phyloP scores from a whole-genome alignment of 2,888 invertebrate species.

The Blastobasis adustella region DNA sequence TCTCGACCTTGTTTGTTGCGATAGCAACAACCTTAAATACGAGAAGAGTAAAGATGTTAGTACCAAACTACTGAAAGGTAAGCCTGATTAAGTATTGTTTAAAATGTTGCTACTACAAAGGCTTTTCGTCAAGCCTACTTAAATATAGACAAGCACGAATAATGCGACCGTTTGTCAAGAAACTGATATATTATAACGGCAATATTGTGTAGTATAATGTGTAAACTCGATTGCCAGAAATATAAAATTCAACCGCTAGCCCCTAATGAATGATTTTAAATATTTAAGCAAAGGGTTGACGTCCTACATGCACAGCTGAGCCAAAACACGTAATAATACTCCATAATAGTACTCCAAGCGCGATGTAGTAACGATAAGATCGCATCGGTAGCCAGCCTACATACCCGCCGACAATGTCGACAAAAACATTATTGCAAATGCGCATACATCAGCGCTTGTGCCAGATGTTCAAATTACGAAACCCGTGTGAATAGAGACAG shows the following conservation, averaged over 20 bases:
- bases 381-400: conserved; percentile 1
- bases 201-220: no score
- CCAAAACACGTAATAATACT: neutral
- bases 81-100: no score
- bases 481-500: conserved; percentile 17
- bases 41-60: no score
- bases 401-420: neutral
- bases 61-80: no score
- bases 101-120: no score
- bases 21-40: neutral
- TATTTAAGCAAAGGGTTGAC: no score
- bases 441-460: conserved; percentile 47
- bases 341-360: neutral
- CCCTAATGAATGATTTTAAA: no score
- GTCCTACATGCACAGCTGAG: neutral
- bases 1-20: conserved; percentile 29
- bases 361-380: conserved; percentile 7
- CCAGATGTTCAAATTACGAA: conserved; percentile 53
- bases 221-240: no score
- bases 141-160: neutral
- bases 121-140: no score
- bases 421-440: conserved; percentile 30
- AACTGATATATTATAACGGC: no score
- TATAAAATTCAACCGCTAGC: no score
- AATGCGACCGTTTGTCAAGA: neutral